Conservation (phyloP, 2,113 vertebrate genomes). For the Balaenoptera acutorostrata region DNA sequence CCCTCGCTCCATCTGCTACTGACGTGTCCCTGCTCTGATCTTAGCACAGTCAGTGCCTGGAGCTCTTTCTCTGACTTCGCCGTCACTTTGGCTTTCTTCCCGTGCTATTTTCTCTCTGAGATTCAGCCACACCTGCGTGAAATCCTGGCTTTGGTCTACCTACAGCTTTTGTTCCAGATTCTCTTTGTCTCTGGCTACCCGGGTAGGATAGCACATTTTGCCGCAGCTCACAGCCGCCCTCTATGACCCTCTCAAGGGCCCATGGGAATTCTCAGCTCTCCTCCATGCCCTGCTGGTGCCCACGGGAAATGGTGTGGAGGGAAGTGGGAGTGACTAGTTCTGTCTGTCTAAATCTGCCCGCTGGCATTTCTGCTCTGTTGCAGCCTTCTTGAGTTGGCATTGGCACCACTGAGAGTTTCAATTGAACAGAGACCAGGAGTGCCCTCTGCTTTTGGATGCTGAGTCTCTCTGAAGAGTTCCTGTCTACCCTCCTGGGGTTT, state of each 20-base stretch:
- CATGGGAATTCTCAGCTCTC: background rate
- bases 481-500: background rate
- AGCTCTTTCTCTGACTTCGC: background rate
- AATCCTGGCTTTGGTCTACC: background rate
- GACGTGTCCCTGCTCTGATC: background rate
- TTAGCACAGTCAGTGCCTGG: background rate
- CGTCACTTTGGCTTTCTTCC: background rate
- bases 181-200: background rate
- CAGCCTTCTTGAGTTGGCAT: background rate
- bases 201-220: accelerated
- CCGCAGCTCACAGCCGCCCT: background rate
- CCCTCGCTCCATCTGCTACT: background rate
- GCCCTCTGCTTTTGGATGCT: background rate
- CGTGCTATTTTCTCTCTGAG: background rate
- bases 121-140: background rate
- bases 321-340: background rate
- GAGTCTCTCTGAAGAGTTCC: background rate
- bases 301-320: no score
- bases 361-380: background rate
- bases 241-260: background rate
- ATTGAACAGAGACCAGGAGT: background rate
- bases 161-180: background rate
- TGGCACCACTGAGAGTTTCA: background rate
- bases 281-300: background rate
- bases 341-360: background rate